Evolutionary conservation across 2,797 vertebrate genomes (phyloP).

Genomic region (Catamblyrhynchus diadema): DNA sequence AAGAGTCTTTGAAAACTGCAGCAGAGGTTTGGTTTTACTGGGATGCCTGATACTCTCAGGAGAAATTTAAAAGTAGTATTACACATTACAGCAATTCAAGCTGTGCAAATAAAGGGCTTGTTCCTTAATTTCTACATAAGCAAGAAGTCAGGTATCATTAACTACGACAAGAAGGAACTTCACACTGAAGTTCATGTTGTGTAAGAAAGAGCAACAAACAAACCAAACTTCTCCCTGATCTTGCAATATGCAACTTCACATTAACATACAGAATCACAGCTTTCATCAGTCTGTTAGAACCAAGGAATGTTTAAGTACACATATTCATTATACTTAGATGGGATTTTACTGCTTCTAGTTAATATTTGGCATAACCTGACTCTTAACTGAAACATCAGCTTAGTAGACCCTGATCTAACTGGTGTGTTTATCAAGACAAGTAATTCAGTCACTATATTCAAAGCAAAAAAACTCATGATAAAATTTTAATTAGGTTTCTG

Average conservation of each 20-base stretch:
- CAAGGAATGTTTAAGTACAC: background rate
- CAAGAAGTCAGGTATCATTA: background rate
- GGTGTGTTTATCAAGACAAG: background rate
- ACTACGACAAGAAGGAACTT: background rate
- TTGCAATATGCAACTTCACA: background rate
- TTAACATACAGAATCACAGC: background rate
- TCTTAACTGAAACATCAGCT: background rate
- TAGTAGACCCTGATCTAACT: background rate
- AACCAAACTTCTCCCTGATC: background rate
- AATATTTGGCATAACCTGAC: background rate
- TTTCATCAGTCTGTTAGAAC: background rate
- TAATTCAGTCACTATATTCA: background rate
- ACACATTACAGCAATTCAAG: background rate
- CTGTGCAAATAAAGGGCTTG: background rate
- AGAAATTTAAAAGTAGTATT: background rate
- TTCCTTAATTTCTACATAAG: background rate
- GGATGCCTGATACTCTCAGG: background rate
- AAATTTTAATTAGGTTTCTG: background rate
- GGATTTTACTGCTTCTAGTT: slow-evolving; percentile 25
- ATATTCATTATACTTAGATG: background rate
- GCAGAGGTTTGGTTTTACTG: background rate
- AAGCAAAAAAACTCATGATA: background rate
- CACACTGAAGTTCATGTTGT: background rate
- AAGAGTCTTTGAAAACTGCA: background rate
- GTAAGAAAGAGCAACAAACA: background rate